Conservation (phyloP, 2,888 invertebrate genomes). For the Eupithecia abbreviata region DNA sequence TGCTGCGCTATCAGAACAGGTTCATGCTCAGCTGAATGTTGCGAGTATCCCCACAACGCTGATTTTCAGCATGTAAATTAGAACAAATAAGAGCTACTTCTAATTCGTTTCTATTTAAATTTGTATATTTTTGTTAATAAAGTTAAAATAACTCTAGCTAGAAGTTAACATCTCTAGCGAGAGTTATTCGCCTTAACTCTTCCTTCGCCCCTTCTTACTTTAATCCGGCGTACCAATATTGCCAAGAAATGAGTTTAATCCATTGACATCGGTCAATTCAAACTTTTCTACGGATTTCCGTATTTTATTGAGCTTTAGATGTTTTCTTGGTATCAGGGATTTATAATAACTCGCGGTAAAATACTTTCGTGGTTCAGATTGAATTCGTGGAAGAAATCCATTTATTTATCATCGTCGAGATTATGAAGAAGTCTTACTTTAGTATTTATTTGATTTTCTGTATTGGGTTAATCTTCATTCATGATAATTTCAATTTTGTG, state of each 20-base stretch:
- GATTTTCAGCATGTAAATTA: too few species aligned
- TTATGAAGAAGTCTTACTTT: not conserved
- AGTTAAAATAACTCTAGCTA: too few species aligned
- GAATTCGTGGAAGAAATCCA: not conserved
- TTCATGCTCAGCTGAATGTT: too few species aligned
- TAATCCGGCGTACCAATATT: conserved; percentile 38
- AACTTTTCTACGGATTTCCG: conserved; percentile 17
- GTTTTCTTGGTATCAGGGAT: conserved; percentile 21
- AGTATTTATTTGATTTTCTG: not conserved
- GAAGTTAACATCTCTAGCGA: too few species aligned
- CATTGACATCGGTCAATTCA: conserved; percentile 21
- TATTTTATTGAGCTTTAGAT: conserved; percentile 16
- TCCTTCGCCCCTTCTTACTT: conserved; percentile 30
- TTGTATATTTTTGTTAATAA: too few species aligned
- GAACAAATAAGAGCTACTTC: too few species aligned
- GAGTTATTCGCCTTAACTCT: conserved; percentile 21
- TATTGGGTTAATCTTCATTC: not conserved
- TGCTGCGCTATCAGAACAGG: too few species aligned
- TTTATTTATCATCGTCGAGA: not conserved
- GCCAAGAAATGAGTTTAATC: conserved; percentile 39
- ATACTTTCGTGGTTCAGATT: not conserved
- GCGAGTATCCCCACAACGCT: too few species aligned
- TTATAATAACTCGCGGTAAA: conserved; percentile 4
- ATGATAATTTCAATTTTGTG: not conserved
- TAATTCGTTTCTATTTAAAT: too few species aligned